Base-by-base conservation (phyloP, 2,888 invertebrate genomes). In the Altica lythri region DNA sequence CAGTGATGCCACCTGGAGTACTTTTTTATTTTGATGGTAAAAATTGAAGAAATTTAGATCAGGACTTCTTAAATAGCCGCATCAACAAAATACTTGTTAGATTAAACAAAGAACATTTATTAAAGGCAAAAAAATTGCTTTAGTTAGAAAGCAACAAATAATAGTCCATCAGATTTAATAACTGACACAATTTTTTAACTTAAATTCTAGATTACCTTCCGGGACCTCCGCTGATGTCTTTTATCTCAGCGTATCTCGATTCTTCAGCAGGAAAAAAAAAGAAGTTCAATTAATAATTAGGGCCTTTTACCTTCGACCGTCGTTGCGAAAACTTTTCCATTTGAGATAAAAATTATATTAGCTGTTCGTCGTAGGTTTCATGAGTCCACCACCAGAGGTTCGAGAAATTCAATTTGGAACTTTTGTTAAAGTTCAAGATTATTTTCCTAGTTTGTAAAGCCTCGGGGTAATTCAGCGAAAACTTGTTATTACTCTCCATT, bases 311-410 rank as follows among this genome's bases (percentile, higher is more conserved):
- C 50, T 51, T 29, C 32, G 6, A 38, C 46, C 49, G 46, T 22
- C 45, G 44, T 48, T 56, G 47, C 35, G 47, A 40, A 54, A 55
- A 60, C 60, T 60, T 60, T 55, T 43, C 55, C 53, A 53, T 53
- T 46, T 38, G 44, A 51, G 53, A 57, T 57, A 53, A 60, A 60
- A 57, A 57, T 60, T 57, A 55, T 55, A 60, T 60, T 60, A 60
- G 53, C 57, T 53, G n/a, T n/a, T 29, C 45, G 45, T 45, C 38
- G 47, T 46, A 53, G 57, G 51, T 60, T 60, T 43, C 51, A 47
- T 25, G 38, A 53, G 53, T 42, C 46, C 53, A 38, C 51, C 46
- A 34, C 40, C 46, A 46, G 42, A 45, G 50, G 50, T 45, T 47
- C 19, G 25, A n/a, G 46, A 35, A 51, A 55, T 47, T 55, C 55